Evolutionary conservation across 2,888 invertebrate genomes (phyloP), one percentile per base, ranked within the genome.

Genomic region (Catocala fraxini): DNA sequence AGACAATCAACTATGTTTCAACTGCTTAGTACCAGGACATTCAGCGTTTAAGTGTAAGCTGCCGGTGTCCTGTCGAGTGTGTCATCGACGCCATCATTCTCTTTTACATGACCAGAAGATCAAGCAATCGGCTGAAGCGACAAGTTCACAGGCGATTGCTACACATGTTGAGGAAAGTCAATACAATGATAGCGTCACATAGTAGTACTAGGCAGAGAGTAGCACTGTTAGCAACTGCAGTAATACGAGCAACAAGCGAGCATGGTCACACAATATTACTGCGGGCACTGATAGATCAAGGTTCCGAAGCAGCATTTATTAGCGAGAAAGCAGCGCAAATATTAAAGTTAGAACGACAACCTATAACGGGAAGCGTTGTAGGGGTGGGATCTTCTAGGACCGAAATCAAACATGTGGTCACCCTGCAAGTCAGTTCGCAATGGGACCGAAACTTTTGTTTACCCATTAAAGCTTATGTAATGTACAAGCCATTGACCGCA

Each of bases 201-300:
- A 41, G 53, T 11, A 57, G 51, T 10, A 43, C 63, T 45, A 62
- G 46, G 25, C 43, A 53, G n/a, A 33, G 49, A 2, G 56, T 46
- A 51, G 71, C 65, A 12, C 51, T 79, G 39, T 51, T 79, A 51
- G 77, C 77, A 1, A 80, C 76, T 6, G 76, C 77, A 12, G 6
- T 75, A n/a, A 69, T 77, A 7, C 43, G 43, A 35, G 68, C 67
- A 13, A 68, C 12, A 51, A 61, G 43, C 33, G 66, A 71, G 4
- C 9, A 57, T 0, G 75, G 75, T 33, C 54, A 63, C 6, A 70
- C 51, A 12, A 68, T 56, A 42, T 15, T 61, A 34, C 59, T 78
- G 11, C 70, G 76, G 4, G 73, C 73, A 13, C 54, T 77, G 12
- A 64, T 79, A 6, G 77, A 77, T 49, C 65, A 61, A 59, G 77